Conservation (phyloP, 2,888 invertebrate genomes). For the Drosophila ezoana region DNA sequence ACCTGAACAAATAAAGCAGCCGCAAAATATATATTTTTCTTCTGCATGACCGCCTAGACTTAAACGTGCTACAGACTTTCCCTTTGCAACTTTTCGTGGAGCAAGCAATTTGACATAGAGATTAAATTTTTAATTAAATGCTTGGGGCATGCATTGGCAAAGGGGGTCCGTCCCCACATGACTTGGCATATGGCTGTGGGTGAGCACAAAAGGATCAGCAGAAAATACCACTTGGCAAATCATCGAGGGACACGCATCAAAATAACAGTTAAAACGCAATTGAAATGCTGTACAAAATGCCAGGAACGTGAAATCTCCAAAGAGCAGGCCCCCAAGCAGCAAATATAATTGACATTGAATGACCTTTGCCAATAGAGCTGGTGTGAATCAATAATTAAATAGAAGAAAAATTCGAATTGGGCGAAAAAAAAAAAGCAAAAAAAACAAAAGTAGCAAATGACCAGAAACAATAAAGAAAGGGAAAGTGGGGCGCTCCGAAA, state of each 20-base stretch:
- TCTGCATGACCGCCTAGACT: constrained; percentile 28
- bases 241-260: constrained; percentile 40
- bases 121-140: constrained; percentile 72
- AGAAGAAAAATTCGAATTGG: constrained; percentile 32
- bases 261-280: constrained; percentile 68
- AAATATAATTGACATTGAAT: constrained; percentile 69
- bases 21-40: constrained; percentile 2
- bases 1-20: constrained; percentile 12
- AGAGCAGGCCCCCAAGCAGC: constrained; percentile 32
- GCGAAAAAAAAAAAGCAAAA: too few relatives aligned
- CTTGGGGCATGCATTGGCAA: constrained; percentile 20
- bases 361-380: constrained; percentile 67
- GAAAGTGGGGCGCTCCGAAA: constrained; percentile 59
- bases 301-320: constrained; percentile 54
- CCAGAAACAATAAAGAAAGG: constrained; percentile 54
- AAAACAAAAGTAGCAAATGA: constrained; percentile 54
- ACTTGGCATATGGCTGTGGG: constrained; percentile 42
- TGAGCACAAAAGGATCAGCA: constrained; percentile 24
- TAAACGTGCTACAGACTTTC: constrained; percentile 26
- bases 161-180: constrained; percentile 52
- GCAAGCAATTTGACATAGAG: constrained; percentile 39
- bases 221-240: constrained; percentile 10
- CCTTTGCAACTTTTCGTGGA: constrained; percentile 10
- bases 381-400: constrained; percentile 78
- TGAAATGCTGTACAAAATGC: constrained; percentile 50